A percentile compares a stretch with the other conserved stretches of the same genome.
These are phyloP conservation scores for Epizoanthus fatuus DNA, from an alignment of 92 coral and sea anemone species.

Conservation along the genomic window DNA sequence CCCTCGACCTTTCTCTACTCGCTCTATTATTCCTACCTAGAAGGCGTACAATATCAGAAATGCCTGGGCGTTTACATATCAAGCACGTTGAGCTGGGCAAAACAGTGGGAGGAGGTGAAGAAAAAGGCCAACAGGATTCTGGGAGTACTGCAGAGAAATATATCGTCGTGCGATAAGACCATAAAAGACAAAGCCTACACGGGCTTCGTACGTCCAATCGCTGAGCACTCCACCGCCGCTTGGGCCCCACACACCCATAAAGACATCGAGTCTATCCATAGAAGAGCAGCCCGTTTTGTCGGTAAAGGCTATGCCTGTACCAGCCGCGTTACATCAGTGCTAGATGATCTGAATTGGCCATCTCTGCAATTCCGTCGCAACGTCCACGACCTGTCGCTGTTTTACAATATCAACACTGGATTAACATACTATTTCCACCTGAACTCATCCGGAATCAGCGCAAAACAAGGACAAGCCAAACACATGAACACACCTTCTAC, in stretches of 20 bases:
- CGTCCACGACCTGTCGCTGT: neutral
- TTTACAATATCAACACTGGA: too few relatives aligned
- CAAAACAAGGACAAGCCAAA: too few relatives aligned
- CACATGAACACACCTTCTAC: too few relatives aligned
- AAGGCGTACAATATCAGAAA: too few relatives aligned
- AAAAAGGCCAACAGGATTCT: constrained; percentile 49
- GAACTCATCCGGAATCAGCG: too few relatives aligned
- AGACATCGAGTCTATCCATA: constrained; percentile 9
- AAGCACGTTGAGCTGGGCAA: constrained; percentile 35
- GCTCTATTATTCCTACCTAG: too few relatives aligned
- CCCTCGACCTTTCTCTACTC: too few relatives aligned
- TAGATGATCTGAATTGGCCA: too few relatives aligned
- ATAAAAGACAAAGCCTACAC: constrained; percentile 17
- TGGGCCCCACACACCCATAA: neutral
- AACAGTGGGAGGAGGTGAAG: constrained; percentile 22
- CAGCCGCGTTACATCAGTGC: neutral
- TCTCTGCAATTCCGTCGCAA: neutral
- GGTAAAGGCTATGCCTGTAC: neutral
- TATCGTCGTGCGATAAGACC: neutral
- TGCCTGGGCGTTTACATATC: too few relatives aligned
- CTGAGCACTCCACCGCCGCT: too few relatives aligned
- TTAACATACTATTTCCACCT: too few relatives aligned
- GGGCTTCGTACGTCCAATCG: neutral
- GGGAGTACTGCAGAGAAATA: too few relatives aligned
- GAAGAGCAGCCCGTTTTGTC: neutral